Evolutionary conservation across 2,888 invertebrate species (phyloP).

Genomic region (Drosophila eohydei): DNA sequence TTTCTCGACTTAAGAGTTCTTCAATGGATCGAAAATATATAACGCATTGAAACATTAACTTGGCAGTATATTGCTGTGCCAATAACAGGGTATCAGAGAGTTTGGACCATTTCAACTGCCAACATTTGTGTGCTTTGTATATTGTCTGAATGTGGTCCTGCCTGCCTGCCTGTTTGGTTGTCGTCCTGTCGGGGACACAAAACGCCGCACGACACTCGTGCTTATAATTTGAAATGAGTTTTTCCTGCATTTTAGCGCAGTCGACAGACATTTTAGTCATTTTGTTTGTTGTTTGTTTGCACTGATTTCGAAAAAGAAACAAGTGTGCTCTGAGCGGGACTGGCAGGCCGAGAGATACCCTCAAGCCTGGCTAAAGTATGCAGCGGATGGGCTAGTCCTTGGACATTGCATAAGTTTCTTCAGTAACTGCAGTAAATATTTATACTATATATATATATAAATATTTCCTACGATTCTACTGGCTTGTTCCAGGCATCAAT

Average conservation of each 20-base stretch:
- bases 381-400: too few relatives aligned
- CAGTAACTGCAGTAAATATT: too few relatives aligned
- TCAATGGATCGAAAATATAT: too few relatives aligned
- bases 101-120: not conserved
- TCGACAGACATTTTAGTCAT: constrained; percentile 52
- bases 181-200: constrained; percentile 43
- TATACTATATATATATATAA: too few relatives aligned
- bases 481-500: too few relatives aligned
- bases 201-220: constrained; percentile 56
- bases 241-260: constrained; percentile 67
- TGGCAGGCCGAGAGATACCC: not conserved
- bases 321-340: not conserved
- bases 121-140: constrained; percentile 30
- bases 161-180: constrained; percentile 5
- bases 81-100: constrained; percentile 14
- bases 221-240: constrained; percentile 78
- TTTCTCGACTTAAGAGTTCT: too few relatives aligned
- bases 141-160: constrained; percentile 13
- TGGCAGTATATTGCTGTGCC: not conserved
- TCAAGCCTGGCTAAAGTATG: not conserved
- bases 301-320: constrained; percentile 42
- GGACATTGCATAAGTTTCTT: too few relatives aligned
- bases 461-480: too few relatives aligned
- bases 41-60: not conserved
- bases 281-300: constrained; percentile 46